Evolutionary conservation across 2,113 vertebrate genomes (phyloP).

Genomic region (Meleagris gallopavo): DNA sequence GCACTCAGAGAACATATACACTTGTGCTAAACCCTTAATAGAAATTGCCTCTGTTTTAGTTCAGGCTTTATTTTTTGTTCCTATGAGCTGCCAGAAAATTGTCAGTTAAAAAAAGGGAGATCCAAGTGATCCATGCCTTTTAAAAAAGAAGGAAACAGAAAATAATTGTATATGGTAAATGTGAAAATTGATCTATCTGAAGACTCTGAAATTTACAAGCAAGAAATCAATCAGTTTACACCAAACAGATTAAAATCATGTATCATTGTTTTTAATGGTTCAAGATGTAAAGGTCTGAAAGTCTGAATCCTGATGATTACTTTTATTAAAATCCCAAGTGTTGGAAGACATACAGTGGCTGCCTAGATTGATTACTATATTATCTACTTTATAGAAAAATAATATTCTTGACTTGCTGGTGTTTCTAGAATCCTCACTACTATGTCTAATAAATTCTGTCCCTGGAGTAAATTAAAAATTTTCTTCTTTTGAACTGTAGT

Average conservation of each 20-base stretch:
- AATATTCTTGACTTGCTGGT: conserved; percentile 38
- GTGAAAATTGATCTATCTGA: conserved; percentile 75
- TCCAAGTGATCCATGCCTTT: conserved; percentile 47
- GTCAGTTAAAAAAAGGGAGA: conserved; percentile 31
- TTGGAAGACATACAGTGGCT: conserved; percentile 43
- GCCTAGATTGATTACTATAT: conserved; percentile 63
- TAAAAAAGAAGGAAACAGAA: conserved; percentile 61
- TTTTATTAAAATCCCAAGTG: conserved; percentile 70
- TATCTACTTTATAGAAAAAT: conserved; percentile 64
- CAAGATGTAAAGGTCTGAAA: conserved; percentile 65
- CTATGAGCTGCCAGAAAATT: conserved; percentile 46
- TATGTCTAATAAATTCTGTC: conserved; percentile 56
- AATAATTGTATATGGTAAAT: conserved; percentile 77
- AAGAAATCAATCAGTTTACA: conserved; percentile 76
- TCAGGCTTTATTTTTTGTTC: conserved; percentile 57
- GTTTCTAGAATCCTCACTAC: conserved; percentile 62
- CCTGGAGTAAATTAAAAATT: conserved; percentile 66
- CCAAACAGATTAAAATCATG: conserved; percentile 75
- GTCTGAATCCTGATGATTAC: conserved; percentile 61
- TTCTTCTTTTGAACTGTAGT: conserved; percentile 21
- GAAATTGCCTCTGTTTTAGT: conserved; percentile 56
- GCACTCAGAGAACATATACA: conserved; percentile 29
- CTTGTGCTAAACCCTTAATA: conserved; percentile 43
- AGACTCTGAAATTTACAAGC: conserved; percentile 71
- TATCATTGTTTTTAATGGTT: conserved; percentile 77